phyloP scores from a whole-genome alignment of 1,140 invertebrate species.

The Pectinophora gossypiella region DNA sequence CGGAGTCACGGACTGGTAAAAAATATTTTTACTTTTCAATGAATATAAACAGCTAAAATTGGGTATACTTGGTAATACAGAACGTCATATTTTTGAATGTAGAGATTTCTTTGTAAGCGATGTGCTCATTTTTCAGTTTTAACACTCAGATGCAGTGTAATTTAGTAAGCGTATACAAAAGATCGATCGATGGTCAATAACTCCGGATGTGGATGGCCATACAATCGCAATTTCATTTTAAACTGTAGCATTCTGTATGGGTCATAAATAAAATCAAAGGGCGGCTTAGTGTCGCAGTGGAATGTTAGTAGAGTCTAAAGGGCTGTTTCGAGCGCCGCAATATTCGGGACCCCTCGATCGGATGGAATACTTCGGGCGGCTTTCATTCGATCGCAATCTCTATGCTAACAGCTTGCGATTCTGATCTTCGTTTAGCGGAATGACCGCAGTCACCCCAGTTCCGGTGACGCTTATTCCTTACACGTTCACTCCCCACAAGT shows the following conservation, averaged over 20 bases:
- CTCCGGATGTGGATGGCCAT: too few species aligned
- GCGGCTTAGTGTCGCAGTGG: constrained; percentile 36
- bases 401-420: constrained; percentile 75
- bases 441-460: constrained; percentile 68
- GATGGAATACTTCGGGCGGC: constrained; percentile 65
- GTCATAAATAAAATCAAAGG: constrained; percentile 43
- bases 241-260: neutral
- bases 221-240: neutral
- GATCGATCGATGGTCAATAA: neutral
- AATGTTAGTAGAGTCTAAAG: constrained; percentile 59
- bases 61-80: too few species aligned
- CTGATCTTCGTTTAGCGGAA: constrained; percentile 74
- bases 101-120: too few species aligned
- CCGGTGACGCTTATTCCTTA: constrained; percentile 69
- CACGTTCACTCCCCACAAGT: constrained; percentile 67
- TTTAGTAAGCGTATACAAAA: too few species aligned
- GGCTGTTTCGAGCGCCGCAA: constrained; percentile 64
- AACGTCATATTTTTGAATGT: too few species aligned
- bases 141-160: too few species aligned
- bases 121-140: too few species aligned
- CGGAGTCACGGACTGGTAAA: too few species aligned
- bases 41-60: too few species aligned
- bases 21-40: too few species aligned
- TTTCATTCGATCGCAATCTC: constrained; percentile 73
- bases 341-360: constrained; percentile 59